Conservation (phyloP, 2,888 invertebrate genomes). For the Drosophila koepferae region DNA sequence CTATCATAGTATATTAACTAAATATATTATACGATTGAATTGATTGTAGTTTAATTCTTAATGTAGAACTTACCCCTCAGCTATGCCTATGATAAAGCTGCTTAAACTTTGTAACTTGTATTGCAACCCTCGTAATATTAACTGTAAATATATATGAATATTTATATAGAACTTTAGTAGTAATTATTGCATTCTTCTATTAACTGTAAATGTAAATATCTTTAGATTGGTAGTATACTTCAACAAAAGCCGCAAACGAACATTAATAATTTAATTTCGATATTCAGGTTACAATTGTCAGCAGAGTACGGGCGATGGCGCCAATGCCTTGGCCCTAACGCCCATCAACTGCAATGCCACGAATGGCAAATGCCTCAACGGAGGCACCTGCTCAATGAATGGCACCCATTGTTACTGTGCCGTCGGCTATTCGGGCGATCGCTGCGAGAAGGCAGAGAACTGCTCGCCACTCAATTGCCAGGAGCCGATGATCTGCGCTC, state of each 20-base stretch:
- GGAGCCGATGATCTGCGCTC: constrained; percentile 84
- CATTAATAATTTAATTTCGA: constrained; percentile 9
- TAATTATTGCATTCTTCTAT: constrained; percentile 15
- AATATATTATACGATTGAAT: neutral
- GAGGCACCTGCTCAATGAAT: constrained; percentile 84
- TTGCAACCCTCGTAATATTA: constrained; percentile 59
- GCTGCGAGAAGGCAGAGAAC: constrained; percentile 83
- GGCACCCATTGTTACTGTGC: constrained; percentile 84
- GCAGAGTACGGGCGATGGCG: constrained; percentile 66
- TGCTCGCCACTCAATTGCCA: constrained; percentile 82
- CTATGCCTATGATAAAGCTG: neutral
- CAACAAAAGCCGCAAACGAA: constrained; percentile 8
- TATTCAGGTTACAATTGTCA: constrained; percentile 84
- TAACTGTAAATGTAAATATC: constrained; percentile 3
- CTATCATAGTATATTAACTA: neutral
- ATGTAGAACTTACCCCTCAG: neutral
- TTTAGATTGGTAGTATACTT: neutral
- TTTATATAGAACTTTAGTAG: constrained; percentile 36
- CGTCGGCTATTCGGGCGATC: constrained; percentile 82
- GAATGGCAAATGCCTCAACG: constrained; percentile 83
- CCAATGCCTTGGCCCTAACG: constrained; percentile 51
- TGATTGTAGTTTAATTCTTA: neutral
- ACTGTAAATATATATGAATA: constrained; percentile 61
- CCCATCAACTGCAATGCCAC: constrained; percentile 77
- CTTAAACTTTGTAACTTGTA: constrained; percentile 45